A percentile compares a stretch with the other conserved stretches of the same genome.
These are phyloP conservation scores for Haliaeetus leucogaster DNA, from an alignment of 2,113 vertebrate species.

Conservation along the genomic window DNA sequence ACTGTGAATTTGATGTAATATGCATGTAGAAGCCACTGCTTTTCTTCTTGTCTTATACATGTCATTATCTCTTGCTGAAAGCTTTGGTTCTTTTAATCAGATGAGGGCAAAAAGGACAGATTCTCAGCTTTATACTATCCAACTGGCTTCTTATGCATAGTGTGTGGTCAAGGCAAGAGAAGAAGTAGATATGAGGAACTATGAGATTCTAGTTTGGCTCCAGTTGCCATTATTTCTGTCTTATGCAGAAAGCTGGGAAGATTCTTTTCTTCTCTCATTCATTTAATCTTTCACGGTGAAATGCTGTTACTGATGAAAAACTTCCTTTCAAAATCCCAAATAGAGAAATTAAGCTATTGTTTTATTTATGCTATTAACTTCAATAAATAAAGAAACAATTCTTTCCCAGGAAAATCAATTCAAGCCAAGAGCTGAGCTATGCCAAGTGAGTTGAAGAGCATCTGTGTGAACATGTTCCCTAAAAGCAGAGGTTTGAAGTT, in stretches of 20 bases:
- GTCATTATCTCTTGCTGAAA: not conserved
- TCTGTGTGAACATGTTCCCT: not conserved
- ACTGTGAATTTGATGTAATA: not conserved
- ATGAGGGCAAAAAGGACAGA: not conserved
- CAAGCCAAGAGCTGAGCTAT: not conserved
- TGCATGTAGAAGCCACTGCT: not conserved
- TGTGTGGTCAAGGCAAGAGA: not conserved
- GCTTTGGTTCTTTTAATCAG: not conserved
- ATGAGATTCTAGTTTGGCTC: not conserved
- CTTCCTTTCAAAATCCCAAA: not conserved
- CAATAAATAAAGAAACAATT: not conserved
- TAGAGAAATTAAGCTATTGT: not conserved
- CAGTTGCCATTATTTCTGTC: not conserved
- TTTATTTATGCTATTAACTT: not conserved
- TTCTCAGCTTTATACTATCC: not conserved
- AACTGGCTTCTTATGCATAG: not conserved
- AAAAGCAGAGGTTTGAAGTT: not conserved
- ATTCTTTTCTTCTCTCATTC: not conserved
- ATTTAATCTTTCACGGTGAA: not conserved
- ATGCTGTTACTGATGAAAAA: not conserved
- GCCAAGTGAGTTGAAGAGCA: not conserved
- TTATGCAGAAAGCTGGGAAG: not conserved
- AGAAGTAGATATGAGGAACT: not conserved
- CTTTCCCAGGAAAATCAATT: not conserved
- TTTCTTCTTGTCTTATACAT: not conserved